phyloP scores from a whole-genome alignment of 2,113 vertebrate species.

The Hemibagrus wyckioides region DNA sequence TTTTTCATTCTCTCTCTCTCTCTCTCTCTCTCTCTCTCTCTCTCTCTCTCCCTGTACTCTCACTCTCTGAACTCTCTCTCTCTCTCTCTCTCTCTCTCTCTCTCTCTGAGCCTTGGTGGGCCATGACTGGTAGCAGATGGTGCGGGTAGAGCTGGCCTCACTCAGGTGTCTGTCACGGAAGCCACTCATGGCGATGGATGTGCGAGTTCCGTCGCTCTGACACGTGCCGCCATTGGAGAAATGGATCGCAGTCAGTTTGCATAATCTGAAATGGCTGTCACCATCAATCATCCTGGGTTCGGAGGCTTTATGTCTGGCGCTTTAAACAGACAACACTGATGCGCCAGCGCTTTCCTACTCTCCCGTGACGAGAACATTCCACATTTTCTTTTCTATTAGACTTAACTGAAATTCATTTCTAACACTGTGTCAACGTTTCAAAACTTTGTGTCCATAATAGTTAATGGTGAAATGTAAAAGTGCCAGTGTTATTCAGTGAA shows the following conservation, averaged over 20 bases:
- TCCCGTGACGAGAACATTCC: not conserved
- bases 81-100: conserved; percentile 18
- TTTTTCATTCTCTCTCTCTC: no score
- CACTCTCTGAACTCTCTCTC: no score
- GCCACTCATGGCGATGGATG: conserved; percentile 59
- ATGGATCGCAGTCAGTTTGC: conserved; percentile 55
- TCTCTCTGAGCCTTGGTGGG: conserved; percentile 15
- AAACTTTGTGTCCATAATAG: conserved; percentile 3
- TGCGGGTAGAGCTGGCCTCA: conserved; percentile 48
- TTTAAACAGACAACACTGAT: conserved; percentile 3
- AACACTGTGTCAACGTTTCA: not conserved
- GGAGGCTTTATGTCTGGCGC: conserved; percentile 20
- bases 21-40: no score
- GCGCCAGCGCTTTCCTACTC: not conserved
- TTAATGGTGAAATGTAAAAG: not conserved
- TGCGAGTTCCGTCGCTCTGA: conserved; percentile 45
- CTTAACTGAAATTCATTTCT: conserved; percentile 11
- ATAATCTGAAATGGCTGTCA: conserved; percentile 61
- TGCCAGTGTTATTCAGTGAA: not conserved
- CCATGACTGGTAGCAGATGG: conserved; percentile 59
- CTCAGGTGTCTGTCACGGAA: conserved; percentile 50
- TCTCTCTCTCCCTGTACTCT: no score
- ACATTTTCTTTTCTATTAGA: not conserved
- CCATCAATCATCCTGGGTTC: conserved; percentile 47
- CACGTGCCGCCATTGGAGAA: conserved; percentile 42